A percentile compares a stretch with the other conserved stretches of the same genome.
Evolutionary conservation across 2,113 vertebrate genomes (phyloP).

Genomic region (Thamnophis sirtalis): DNA sequence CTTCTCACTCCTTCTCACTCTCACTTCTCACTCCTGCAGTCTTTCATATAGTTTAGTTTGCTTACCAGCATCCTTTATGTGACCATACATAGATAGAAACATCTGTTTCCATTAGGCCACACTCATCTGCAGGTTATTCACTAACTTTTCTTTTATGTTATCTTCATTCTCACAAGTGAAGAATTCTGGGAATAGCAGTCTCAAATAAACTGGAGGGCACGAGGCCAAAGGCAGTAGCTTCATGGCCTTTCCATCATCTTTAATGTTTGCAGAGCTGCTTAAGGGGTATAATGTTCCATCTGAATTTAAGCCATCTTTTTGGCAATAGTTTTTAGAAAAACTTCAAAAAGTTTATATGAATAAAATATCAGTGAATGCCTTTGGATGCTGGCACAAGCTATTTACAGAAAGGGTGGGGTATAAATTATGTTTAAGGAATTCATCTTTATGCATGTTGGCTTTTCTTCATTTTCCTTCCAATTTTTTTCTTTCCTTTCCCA

Average conservation of each 20-base stretch:
- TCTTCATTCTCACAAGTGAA: neutral
- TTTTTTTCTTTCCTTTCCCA: neutral
- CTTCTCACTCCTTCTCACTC: neutral
- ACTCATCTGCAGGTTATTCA: neutral
- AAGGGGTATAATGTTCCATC: neutral
- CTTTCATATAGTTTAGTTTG: neutral
- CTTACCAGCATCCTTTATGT: neutral
- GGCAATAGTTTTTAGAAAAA: neutral
- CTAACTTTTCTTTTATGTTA: neutral
- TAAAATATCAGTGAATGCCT: neutral
- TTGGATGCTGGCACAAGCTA: neutral
- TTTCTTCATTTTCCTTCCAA: neutral
- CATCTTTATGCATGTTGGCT: neutral
- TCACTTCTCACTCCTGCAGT: neutral
- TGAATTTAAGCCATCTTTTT: neutral
- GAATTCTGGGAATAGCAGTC: neutral
- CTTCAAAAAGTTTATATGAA: neutral
- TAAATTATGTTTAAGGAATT: conserved; percentile 1
- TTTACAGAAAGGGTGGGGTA: neutral
- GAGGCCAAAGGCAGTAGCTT: neutral
- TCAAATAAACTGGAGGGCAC: neutral
- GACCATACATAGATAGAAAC: neutral
- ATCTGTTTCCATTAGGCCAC: neutral
- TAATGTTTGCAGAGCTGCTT: neutral
- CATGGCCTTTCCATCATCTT: neutral